Percentiles rank a stretch among this genome's conserved stretches.
Evolutionary conservation across 2,797 vertebrate genomes (phyloP).

Genomic region (Tokudaia tokunoshimensis): DNA sequence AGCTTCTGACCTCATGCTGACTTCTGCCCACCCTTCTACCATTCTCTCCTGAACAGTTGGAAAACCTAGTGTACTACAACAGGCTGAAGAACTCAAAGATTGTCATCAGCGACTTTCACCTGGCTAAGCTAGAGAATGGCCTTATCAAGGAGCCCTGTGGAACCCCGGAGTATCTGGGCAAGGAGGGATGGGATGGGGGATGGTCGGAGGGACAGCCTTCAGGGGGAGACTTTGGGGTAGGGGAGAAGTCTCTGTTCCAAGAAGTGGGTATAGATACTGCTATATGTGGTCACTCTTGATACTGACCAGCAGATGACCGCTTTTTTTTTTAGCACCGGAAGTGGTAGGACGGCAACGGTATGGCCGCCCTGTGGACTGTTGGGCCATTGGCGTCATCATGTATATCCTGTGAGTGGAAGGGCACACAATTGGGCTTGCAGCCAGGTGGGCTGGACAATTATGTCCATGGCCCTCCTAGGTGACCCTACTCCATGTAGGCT

Average conservation of each 20-base stretch:
- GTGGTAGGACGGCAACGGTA: constrained; percentile 98
- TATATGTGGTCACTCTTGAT: not conserved
- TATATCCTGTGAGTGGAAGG: constrained; percentile 96
- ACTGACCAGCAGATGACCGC: constrained; percentile 17
- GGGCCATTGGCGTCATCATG: constrained; percentile 99
- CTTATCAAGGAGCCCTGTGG: constrained; percentile 99
- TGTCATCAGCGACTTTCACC: constrained; percentile 98
- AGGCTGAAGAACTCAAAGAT: constrained; percentile 99
- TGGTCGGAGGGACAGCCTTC: not conserved
- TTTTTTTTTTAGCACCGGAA: constrained; percentile 92
- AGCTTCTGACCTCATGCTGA: constrained; percentile 7
- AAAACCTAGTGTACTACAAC: constrained; percentile 98
- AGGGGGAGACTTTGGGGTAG: not conserved
- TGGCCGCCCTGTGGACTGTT: constrained; percentile 97
- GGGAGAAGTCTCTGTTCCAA: not conserved
- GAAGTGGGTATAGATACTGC: not conserved
- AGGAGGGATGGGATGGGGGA: constrained; percentile 76
- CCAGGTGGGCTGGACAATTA: not conserved
- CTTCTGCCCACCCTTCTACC: not conserved
- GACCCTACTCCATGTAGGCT: constrained; percentile 89
- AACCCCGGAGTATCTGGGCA: constrained; percentile 98
- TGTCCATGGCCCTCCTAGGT: constrained; percentile 35
- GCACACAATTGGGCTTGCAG: not conserved
- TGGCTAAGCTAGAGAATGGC: constrained; percentile 97
- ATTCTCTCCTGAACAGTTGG: constrained; percentile 89